These are phyloP conservation scores for Neomorphus geoffroyi DNA, from an alignment of 2,797 vertebrate species.

Conservation along the genomic window DNA sequence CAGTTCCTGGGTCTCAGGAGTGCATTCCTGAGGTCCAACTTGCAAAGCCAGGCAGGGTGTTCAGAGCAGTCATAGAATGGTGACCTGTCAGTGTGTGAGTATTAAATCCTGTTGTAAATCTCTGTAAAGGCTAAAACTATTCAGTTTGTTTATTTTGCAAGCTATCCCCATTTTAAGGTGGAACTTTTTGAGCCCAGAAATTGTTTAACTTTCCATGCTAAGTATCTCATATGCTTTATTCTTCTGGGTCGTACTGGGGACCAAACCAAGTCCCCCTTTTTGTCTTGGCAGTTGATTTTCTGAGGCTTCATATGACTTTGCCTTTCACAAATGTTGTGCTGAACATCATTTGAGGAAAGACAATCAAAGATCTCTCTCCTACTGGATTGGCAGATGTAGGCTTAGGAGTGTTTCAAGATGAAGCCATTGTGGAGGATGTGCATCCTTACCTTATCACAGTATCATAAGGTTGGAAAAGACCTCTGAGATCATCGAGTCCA, in stretches of 20 bases:
- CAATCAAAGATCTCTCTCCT: not conserved
- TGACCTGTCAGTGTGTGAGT: not conserved
- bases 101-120: not conserved
- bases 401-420: not conserved
- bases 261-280: not conserved
- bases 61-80: not conserved
- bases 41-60: not conserved
- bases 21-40: not conserved
- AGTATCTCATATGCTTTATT: not conserved
- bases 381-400: not conserved
- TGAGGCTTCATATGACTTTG: not conserved
- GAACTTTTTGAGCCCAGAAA: not conserved
- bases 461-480: too few relatives aligned
- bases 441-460: not conserved
- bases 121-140: not conserved
- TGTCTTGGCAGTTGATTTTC: not conserved
- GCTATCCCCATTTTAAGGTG: not conserved
- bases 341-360: not conserved
- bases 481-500: too few relatives aligned
- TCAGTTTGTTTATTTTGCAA: not conserved
- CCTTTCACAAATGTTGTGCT: not conserved
- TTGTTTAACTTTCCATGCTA: not conserved
- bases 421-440: not conserved
- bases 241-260: not conserved
- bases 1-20: not conserved